Evolutionary conservation across 1,140 invertebrate species (phyloP), one percentile per base, ranked within the genome.

Genomic region (Atta colombica): DNA sequence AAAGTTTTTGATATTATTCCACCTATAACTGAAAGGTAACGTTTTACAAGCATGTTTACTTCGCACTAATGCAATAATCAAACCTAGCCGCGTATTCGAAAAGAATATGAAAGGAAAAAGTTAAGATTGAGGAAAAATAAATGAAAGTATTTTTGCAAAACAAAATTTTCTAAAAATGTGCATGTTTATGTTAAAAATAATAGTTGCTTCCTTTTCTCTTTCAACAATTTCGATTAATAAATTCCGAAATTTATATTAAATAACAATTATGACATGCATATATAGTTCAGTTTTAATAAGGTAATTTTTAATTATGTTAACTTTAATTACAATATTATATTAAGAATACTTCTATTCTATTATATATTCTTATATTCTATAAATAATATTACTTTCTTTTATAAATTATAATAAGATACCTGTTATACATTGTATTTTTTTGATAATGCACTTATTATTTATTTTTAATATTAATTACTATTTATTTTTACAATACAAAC

Each of bases 1-100:
- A 71, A 81, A 81, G 78, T 81, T 81, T 81, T 81, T 18, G 66
- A 81, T 81, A 71, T 81, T 81, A 81, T 81, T 81, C 35, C n/a
- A 69, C 3, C 65, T 81, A 81, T 28, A 60, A 14, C 16, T 8
- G n/a, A 4, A 12, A 55, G 53, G 35, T 61, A n/a, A 71, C 66
- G 55, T 71, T 81, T 81, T 21, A 58, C 51, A 45, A 68, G 16
- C 31, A 58, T 81, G 65, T 81, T 81, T 81, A 81, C 66, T 55
- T 45, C 21, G 16, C 66, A 71, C 3, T 81, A n/a, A n/a, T 28
- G 53, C 16, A 80, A 3, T 35, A 25, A 71, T 71, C 51, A 18
- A 65, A 78, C 18, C 51, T n/a, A 71, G 21, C 3, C 1, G n/a
- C 31, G 16, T 81, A 28, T 39, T 71, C 21, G 21, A 39, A 8